A percentile compares a stretch with the other conserved stretches of the same genome.
Conservation (phyloP, 2,888 invertebrate genomes). For the Trypoxylon attenuatum region DNA sequence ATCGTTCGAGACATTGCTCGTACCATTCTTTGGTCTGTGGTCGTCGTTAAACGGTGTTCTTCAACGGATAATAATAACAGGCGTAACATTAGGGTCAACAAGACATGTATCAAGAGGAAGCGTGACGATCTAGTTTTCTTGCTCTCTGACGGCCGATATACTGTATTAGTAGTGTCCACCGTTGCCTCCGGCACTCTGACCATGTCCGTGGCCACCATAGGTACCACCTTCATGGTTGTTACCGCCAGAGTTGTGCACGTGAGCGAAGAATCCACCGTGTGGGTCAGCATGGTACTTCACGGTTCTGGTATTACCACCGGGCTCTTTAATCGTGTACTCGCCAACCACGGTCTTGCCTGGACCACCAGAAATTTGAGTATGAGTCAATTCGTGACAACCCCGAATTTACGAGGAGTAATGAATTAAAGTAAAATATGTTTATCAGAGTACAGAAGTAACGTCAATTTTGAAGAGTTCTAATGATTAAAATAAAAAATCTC, state of each 20-base stretch:
- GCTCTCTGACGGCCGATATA: no score
- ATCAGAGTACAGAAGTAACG: no score
- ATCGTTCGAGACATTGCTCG: not conserved
- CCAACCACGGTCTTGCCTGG: conserved; percentile 69
- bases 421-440: no score
- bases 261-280: conserved; percentile 72
- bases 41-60: no score
- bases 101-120: not conserved
- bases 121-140: not conserved
- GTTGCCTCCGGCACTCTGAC: not conserved
- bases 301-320: conserved; percentile 70
- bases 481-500: no score
- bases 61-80: no score
- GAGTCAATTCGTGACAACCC: no score
- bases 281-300: conserved; percentile 71
- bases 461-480: no score
- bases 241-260: conserved; percentile 69
- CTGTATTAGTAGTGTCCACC: conserved; percentile 18
- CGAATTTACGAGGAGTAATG: no score
- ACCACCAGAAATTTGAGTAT: no score
- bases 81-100: no score
- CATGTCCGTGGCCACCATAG: conserved; percentile 60
- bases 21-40: not conserved
- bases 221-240: conserved; percentile 69
- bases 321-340: conserved; percentile 72